Evolutionary conservation across 2,113 vertebrate species (phyloP).

Genomic region (Ptychochromis oligacanthus): DNA sequence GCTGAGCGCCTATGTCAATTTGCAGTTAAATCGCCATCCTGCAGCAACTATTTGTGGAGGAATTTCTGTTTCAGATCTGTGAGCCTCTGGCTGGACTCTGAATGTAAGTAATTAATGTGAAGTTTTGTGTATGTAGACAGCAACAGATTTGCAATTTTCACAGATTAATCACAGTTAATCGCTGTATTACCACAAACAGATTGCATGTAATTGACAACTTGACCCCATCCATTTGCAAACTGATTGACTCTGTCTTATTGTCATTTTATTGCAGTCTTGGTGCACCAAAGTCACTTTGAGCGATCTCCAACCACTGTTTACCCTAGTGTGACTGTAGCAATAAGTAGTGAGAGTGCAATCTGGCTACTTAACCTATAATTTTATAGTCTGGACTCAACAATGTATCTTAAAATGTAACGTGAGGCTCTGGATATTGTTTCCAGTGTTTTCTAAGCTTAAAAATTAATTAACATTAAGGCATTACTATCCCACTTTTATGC

Average conservation of each 20-base stretch:
- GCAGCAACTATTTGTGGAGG: background rate
- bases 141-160: background rate
- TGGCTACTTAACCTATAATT: background rate
- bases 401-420: background rate
- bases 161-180: background rate
- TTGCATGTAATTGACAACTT: too few species aligned
- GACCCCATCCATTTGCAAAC: too few species aligned
- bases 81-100: background rate
- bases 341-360: background rate
- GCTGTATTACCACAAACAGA: background rate
- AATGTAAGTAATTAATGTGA: too few species aligned
- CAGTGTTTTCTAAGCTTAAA: background rate
- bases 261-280: background rate
- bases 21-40: background rate
- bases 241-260: too few species aligned
- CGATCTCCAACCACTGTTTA: background rate
- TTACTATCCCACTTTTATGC: background rate
- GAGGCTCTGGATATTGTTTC: background rate
- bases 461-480: background rate
- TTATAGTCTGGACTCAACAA: background rate
- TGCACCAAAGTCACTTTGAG: too few species aligned
- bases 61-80: background rate
- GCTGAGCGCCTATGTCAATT: too few species aligned
- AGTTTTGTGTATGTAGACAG: background rate
- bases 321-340: background rate